phyloP scores from a whole-genome alignment of 2,797 vertebrate species.

The Neosilurus mollespiculum region DNA sequence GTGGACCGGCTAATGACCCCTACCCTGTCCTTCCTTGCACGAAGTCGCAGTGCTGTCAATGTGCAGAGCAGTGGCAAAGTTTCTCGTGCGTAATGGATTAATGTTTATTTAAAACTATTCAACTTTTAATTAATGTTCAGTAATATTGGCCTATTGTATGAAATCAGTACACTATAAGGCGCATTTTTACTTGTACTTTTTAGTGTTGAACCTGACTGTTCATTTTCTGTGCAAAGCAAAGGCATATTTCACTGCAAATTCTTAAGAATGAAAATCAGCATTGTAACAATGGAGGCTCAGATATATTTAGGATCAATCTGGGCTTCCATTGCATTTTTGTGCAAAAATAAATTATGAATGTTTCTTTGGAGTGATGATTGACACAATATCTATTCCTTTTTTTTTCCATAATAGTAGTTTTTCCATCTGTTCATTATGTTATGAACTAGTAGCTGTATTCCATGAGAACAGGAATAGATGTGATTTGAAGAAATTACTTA shows the following conservation, averaged over 20 bases:
- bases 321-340: too few species aligned
- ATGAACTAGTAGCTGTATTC: neutral
- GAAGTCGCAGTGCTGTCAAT: slow-evolving; percentile 92
- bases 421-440: too few species aligned
- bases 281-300: neutral
- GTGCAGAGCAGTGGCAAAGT: slow-evolving; percentile 85
- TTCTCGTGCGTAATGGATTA: slow-evolving; percentile 75
- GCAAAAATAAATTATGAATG: too few species aligned
- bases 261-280: too few species aligned
- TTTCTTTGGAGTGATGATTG: too few species aligned
- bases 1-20: slow-evolving; percentile 97
- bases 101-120: neutral
- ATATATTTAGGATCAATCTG: neutral
- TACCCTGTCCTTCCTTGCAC: slow-evolving; percentile 91
- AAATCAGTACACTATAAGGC: neutral
- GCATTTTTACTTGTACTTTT: neutral
- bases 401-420: too few species aligned
- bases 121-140: neutral
- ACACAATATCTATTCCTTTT: too few species aligned
- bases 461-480: neutral
- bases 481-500: neutral
- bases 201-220: neutral
- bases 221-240: neutral
- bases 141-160: neutral
- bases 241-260: neutral